phyloP scores from a whole-genome alignment of 2,797 vertebrate species.

The Hoplostethus atlanticus region DNA sequence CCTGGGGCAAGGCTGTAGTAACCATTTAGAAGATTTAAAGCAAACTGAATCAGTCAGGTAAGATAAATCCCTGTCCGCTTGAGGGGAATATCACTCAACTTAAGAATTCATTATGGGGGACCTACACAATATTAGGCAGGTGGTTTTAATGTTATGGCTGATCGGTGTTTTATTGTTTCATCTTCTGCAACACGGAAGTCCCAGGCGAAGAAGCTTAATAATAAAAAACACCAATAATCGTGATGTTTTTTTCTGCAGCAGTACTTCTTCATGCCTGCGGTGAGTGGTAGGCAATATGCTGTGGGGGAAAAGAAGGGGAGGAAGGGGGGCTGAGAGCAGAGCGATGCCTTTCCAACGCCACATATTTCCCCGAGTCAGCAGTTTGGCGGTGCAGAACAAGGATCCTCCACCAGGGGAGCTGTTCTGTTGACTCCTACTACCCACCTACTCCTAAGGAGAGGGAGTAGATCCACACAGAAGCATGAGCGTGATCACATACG shows the following conservation, averaged over 20 bases:
- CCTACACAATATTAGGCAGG: too few species aligned
- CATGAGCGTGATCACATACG: not conserved
- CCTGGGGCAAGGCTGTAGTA: too few species aligned
- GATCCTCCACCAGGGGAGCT: constrained; percentile 38
- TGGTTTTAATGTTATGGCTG: too few species aligned
- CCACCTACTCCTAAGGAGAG: not conserved
- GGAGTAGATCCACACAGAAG: constrained; percentile 13
- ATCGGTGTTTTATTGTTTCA: not conserved
- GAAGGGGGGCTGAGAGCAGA: constrained; percentile 18
- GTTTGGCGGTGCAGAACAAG: constrained; percentile 10
- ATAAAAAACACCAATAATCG: constrained; percentile 1
- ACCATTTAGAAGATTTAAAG: too few species aligned
- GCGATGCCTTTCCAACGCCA: constrained; percentile 3
- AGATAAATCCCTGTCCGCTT: too few species aligned
- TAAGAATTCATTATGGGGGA: too few species aligned
- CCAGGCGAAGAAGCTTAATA: not conserved
- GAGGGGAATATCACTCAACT: too few species aligned
- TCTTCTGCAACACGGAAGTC: not conserved
- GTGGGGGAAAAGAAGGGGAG: not conserved
- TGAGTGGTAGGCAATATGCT: constrained; percentile 1
- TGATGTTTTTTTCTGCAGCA: not conserved
- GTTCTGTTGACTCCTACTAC: constrained; percentile 14
- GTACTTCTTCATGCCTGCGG: not conserved
- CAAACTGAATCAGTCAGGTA: too few species aligned
- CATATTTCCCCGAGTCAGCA: not conserved